Conservation (phyloP, 2,797 vertebrate genomes). For the Karalla daura region DNA sequence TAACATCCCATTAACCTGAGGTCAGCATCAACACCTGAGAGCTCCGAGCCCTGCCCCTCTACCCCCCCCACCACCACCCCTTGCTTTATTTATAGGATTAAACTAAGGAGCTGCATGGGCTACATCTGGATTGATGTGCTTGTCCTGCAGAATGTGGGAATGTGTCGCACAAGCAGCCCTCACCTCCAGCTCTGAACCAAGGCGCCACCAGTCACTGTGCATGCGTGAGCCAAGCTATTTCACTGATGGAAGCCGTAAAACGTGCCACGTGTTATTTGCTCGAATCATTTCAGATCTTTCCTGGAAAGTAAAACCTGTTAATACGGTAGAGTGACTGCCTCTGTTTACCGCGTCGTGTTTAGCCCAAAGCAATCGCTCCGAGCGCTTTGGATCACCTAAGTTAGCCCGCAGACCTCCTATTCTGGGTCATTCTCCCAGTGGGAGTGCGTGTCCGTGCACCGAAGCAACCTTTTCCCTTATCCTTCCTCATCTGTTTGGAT, state of each 20-base stretch:
- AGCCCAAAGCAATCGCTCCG: constrained; percentile 26
- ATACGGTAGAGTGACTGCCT: constrained; percentile 11
- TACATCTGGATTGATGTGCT: constrained; percentile 25
- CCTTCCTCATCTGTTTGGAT: constrained; percentile 59
- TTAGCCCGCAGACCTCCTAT: constrained; percentile 30
- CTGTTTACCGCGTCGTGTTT: constrained; percentile 22
- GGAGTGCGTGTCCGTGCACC: constrained; percentile 48
- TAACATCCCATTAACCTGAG: constrained; percentile 73
- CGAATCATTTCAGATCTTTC: constrained; percentile 13
- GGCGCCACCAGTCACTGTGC: neutral
- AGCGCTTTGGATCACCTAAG: constrained; percentile 33
- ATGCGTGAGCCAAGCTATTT: neutral
- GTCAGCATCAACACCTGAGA: constrained; percentile 53
- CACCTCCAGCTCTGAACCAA: constrained; percentile 2
- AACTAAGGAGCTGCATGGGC: constrained; percentile 20
- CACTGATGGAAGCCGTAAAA: neutral
- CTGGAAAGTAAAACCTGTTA: constrained; percentile 28
- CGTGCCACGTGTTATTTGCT: constrained; percentile 1
- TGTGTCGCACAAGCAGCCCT: constrained; percentile 3
- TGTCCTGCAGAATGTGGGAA: constrained; percentile 25
- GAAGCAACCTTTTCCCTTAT: constrained; percentile 43
- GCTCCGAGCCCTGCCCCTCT: constrained; percentile 18
- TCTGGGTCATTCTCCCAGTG: constrained; percentile 41
- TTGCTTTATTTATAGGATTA: constrained; percentile 43
- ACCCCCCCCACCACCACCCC: no score